phyloP scores from a whole-genome alignment of 1,140 invertebrate species.

The Xylocopa sonorina region DNA sequence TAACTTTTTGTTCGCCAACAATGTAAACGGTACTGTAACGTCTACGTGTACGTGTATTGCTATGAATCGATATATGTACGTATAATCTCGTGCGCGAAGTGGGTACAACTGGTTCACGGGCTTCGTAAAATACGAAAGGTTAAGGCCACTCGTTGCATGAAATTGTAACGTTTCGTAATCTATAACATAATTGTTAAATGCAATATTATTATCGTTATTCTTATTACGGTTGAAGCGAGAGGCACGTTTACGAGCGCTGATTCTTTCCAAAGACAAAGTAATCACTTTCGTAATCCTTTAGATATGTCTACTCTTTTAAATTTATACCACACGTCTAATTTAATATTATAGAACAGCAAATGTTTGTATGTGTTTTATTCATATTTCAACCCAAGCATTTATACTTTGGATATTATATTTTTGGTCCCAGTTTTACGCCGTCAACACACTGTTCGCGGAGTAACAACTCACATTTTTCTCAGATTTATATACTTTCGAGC shows the following conservation, averaged over 20 bases:
- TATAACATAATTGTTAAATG: not conserved
- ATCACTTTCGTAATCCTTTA: not conserved
- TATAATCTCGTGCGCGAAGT: constrained; percentile 7
- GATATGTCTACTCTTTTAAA: too few relatives aligned
- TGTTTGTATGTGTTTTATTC: too few relatives aligned
- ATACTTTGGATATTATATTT: not conserved
- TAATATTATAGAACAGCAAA: too few relatives aligned
- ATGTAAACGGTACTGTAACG: not conserved
- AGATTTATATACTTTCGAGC: not conserved
- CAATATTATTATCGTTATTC: not conserved
- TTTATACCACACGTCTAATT: too few relatives aligned
- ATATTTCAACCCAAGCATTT: not conserved
- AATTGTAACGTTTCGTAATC: constrained; percentile 13
- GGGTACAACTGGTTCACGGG: constrained; percentile 36
- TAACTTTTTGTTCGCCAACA: too few relatives aligned
- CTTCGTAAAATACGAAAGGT: constrained; percentile 53
- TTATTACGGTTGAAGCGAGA: too few relatives aligned
- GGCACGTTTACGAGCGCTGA: too few relatives aligned
- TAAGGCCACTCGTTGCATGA: constrained; percentile 36
- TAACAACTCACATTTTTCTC: not conserved
- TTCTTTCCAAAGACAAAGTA: not conserved
- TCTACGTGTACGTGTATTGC: not conserved
- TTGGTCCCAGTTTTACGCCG: not conserved
- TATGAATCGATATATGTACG: not conserved
- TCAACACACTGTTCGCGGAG: too few relatives aligned